Evolutionary conservation across 2,113 vertebrate species (phyloP), one percentile per base, ranked within the genome.

Genomic region (Aspidoscelis tigris): DNA sequence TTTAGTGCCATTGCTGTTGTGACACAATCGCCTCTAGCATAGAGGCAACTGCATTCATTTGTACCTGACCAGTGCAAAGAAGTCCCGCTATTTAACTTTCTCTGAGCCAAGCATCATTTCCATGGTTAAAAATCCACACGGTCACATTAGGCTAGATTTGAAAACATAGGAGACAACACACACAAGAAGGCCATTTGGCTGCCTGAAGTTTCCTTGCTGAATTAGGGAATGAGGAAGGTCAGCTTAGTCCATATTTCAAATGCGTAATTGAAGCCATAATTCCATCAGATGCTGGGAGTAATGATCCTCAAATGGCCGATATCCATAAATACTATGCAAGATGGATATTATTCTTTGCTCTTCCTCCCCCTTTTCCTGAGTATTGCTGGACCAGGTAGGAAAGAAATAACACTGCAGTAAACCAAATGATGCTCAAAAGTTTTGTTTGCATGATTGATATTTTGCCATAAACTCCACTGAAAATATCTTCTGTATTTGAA

Each of bases 81-180:
- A 33, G 33, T 33, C 33, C 33, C 33, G 33, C 33, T 33, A 55
- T 55, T 9, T 55, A 55, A 55, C 11, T 8, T 55, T 76, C 68
- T 92, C 72, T 88, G 64, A 89, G 75, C 12, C 50, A 90, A 91
- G 50, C 65, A 70, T 33, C 88, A 10, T 92, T 33, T 82, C 85
- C 61, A 12, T 86, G 33, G 77, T 41, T 83, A 55, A 18, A 88
- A 64, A 8, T 41, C 26, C 9, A 24, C 83, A 53, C 24, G 44
- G 14, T 90, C 55, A 92, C 76, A 68, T 89, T 89, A 85, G 53
- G 39, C 26, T 18, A 87, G 58, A 80, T 88, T 80, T 65, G 44
- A 71, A 80, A 92, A 79, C 26, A 74, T 68, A 84, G 11, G 81
- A 79, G 14, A 73, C 2, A 53, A 78, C 8, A 41, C 10, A 72